Base-by-base conservation (phyloP, 2,888 invertebrate species). In the Tiliacea citrago region DNA sequence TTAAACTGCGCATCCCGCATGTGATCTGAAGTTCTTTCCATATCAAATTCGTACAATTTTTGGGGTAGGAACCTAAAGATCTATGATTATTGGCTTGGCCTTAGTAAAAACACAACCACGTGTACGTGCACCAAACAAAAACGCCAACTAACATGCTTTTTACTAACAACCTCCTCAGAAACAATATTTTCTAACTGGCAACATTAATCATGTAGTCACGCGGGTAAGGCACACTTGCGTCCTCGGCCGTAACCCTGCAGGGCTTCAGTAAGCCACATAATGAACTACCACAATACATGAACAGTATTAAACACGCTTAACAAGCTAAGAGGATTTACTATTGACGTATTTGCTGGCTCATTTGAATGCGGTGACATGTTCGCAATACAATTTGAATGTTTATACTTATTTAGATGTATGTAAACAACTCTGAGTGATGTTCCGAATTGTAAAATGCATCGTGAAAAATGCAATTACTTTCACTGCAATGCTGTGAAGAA, bases 261-360 rank as follows among this genome's bases (percentile, higher is more conserved):
- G 92, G 92, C 89, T 93, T 90, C 90, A 53, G 65, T 88, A 86
- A 91, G 88, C 81, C 87, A 73, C 84, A 84, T 92, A 92, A 92
- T 91, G 87, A 90, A 88, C 90, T 77, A 74, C 82, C 73, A 75
- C 85, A 81, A 82, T 84, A 83, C 85, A 73, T 73, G 68, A 79
- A 69, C 66, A 63, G 73, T 86, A 86, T 86, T 90, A 86, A 88
- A 79, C 72, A 58, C 68, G 82, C 73, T 88, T 90, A 88, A 80
- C 84, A 63, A 79, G 66, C 76, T 85, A 85, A 88, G 83, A 85
- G 85, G 89, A 86, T 87, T 88, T 84, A 72, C 62, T 80, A 68
- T 71, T 86, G 76, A 87, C 84, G 81, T 83, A 76, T 84, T 77
- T 77, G 49, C 61, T 61, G 69, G 60, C 61, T 85, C 69, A 77